Conservation (phyloP, 2,888 invertebrate genomes). For the Papilio gigon region DNA sequence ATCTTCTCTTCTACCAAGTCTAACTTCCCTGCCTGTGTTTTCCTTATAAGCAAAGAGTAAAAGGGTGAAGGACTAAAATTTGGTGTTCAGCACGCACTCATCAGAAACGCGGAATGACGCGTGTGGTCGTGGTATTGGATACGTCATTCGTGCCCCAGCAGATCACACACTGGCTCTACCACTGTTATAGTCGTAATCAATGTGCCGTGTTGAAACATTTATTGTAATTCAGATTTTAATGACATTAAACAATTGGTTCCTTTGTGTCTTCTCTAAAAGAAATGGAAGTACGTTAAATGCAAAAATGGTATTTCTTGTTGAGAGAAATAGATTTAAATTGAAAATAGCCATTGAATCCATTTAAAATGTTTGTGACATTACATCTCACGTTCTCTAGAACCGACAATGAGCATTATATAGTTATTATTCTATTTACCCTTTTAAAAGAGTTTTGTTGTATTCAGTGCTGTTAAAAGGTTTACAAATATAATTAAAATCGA, state of each 20-base stretch:
- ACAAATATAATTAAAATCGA: too few species aligned
- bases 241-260: not conserved
- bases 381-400: not conserved
- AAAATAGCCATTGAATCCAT: not conserved
- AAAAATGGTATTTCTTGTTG: conserved; percentile 2
- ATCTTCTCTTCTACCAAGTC: too few species aligned
- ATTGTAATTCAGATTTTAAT: not conserved
- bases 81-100: too few species aligned
- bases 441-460: not conserved
- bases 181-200: too few species aligned
- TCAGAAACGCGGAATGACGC: too few species aligned
- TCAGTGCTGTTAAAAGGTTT: too few species aligned
- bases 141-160: too few species aligned
- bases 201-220: not conserved
- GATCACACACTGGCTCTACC: too few species aligned
- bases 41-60: too few species aligned
- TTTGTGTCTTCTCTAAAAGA: not conserved
- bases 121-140: too few species aligned
- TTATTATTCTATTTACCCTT: not conserved
- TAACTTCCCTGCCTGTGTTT: too few species aligned
- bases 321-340: conserved; percentile 15
- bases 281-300: not conserved
- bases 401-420: not conserved
- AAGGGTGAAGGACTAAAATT: too few species aligned
- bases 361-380: conserved; percentile 6